Evolutionary conservation across 2,888 invertebrate species (phyloP).

Genomic region (Phengaris arion): DNA sequence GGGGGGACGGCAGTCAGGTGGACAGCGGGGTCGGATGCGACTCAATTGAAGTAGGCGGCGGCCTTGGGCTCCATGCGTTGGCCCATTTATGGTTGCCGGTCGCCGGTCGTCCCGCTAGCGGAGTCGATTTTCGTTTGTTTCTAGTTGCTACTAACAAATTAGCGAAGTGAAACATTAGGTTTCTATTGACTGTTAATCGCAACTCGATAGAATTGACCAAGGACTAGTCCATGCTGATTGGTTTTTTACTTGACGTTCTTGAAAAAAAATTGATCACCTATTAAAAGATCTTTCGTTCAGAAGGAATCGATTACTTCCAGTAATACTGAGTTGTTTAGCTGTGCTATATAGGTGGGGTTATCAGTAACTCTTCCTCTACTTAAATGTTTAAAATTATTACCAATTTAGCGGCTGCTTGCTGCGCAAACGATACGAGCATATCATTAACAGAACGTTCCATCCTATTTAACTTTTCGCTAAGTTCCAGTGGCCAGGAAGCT

Average conservation of each 20-base stretch:
- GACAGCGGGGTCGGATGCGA: constrained; percentile 20
- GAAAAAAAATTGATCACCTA: background rate
- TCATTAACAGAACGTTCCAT: background rate
- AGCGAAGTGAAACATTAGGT: background rate
- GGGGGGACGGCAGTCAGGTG: background rate
- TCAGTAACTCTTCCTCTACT: background rate
- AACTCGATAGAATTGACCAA: background rate
- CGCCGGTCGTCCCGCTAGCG: background rate
- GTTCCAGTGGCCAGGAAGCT: background rate
- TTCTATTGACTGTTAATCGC: background rate
- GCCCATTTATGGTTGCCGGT: constrained; percentile 19
- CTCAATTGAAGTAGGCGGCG: constrained; percentile 21
- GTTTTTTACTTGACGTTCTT: background rate
- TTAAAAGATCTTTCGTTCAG: background rate
- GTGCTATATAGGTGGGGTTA: background rate
- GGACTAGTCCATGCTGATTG: background rate
- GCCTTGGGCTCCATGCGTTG: constrained; percentile 7
- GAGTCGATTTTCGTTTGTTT: background rate
- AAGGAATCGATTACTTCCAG: background rate
- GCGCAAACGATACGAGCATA: background rate
- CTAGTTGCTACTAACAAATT: background rate
- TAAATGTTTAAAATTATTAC: background rate
- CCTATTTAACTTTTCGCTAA: background rate
- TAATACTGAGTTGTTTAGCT: background rate
- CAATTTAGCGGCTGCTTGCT: background rate